Conservation (phyloP, 2,797 vertebrate species). For the Ptychadena robeensis region DNA sequence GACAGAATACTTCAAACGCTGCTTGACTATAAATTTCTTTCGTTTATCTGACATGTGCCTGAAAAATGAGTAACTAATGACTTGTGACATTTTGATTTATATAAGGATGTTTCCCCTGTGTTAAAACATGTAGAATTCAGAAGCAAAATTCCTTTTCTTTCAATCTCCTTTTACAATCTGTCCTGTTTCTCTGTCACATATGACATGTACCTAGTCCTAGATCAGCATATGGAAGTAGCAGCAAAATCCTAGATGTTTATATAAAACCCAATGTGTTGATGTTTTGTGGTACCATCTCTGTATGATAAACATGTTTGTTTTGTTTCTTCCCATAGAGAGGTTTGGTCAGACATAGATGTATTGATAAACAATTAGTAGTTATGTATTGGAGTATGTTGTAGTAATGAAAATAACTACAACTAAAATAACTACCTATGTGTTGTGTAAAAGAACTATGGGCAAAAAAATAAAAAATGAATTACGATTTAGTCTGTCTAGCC, state of each 20-base stretch:
- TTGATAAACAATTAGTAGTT: too few relatives aligned
- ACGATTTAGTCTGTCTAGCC: too few relatives aligned
- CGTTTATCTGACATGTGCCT: background rate
- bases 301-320: slow-evolving; percentile 25
- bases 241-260: too few relatives aligned
- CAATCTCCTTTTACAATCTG: background rate
- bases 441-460: too few relatives aligned
- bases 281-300: background rate
- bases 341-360: background rate
- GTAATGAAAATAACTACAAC: too few relatives aligned
- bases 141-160: background rate
- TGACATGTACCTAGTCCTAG: background rate
- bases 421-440: too few relatives aligned
- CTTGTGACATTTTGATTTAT: slow-evolving; percentile 33
- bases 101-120: background rate
- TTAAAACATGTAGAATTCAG: background rate
- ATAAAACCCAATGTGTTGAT: slow-evolving; percentile 12
- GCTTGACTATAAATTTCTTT: slow-evolving; percentile 13
- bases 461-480: too few relatives aligned
- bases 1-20: slow-evolving; percentile 29
- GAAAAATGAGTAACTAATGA: slow-evolving; percentile 7
- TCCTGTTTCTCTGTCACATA: background rate
- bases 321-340: background rate
- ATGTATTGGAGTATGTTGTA: background rate
- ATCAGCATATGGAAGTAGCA: background rate